Evolutionary conservation across 2,113 vertebrate species (phyloP).

Genomic region (Antechinus stuartii): DNA sequence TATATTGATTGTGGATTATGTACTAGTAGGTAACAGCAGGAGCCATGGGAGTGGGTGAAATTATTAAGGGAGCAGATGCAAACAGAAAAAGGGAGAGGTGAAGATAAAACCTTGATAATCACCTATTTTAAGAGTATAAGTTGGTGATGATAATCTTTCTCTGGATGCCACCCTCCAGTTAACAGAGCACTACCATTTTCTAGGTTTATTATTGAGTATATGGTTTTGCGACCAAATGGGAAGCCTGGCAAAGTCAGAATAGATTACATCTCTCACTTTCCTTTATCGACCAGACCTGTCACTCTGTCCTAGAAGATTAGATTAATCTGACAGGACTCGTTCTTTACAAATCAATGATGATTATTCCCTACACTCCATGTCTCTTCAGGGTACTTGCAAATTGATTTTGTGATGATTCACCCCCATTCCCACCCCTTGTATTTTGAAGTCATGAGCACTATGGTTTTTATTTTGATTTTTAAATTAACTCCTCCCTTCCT

Average conservation of each 20-base stretch:
- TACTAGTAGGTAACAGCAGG: neutral
- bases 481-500: conserved; percentile 2
- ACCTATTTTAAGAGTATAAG: neutral
- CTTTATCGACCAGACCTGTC: neutral
- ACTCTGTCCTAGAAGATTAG: conserved; percentile 4
- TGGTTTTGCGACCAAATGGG: neutral
- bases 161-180: neutral
- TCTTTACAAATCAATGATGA: conserved; percentile 25
- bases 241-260: neutral
- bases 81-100: neutral
- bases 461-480: neutral
- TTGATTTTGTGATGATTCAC: conserved; percentile 26
- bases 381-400: conserved; percentile 1
- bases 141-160: neutral
- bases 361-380: neutral
- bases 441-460: neutral
- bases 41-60: neutral
- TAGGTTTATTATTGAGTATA: conserved; percentile 21
- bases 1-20: neutral
- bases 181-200: neutral
- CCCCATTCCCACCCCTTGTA: neutral
- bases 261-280: conserved; percentile 12
- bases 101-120: neutral
- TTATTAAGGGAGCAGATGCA: neutral
- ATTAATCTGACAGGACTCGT: neutral